These are phyloP conservation scores for Drosophila gunungcola DNA, from an alignment of 1,140 invertebrate genomes.

Conservation along the genomic window DNA sequence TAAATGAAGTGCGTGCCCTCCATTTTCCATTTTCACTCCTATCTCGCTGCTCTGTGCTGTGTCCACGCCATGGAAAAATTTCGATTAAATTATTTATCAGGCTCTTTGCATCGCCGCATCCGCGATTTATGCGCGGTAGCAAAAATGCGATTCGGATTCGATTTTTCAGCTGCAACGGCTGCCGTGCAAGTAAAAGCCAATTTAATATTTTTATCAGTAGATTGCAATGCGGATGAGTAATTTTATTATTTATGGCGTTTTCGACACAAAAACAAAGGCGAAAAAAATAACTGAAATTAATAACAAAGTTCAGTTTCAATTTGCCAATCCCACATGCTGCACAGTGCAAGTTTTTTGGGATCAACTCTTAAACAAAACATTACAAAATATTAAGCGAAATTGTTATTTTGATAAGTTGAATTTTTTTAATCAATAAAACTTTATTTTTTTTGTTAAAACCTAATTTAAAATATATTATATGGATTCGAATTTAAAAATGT, in stretches of 20 bases:
- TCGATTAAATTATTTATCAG: conserved; percentile 82
- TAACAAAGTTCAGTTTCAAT: conserved; percentile 57
- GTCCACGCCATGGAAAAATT: conserved; percentile 61
- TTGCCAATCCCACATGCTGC: conserved; percentile 36
- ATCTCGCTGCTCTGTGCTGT: conserved; percentile 12
- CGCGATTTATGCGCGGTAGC: conserved; percentile 71
- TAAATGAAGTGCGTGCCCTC: conserved; percentile 79
- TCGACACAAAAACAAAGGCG: conserved; percentile 25
- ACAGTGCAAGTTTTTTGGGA: not conserved
- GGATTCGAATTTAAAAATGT: too few relatives aligned
- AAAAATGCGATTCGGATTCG: conserved; percentile 65
- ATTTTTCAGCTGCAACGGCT: conserved; percentile 48
- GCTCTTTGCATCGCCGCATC: conserved; percentile 59
- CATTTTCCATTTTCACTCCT: conserved; percentile 49
- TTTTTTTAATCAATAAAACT: too few relatives aligned
- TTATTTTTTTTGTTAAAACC: too few relatives aligned
- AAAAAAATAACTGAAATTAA: conserved; percentile 57
- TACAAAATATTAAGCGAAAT: too few relatives aligned
- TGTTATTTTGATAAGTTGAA: not conserved
- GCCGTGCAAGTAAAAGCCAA: conserved; percentile 62
- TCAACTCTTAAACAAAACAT: too few relatives aligned
- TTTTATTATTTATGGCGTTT: conserved; percentile 73
- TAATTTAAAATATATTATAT: too few relatives aligned
- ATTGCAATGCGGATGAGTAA: conserved; percentile 78
- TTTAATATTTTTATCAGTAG: conserved; percentile 81